A percentile compares a stretch with the other conserved stretches of the same genome.
Conservation (phyloP, 2,888 invertebrate species). For the Plagodis pulveraria region DNA sequence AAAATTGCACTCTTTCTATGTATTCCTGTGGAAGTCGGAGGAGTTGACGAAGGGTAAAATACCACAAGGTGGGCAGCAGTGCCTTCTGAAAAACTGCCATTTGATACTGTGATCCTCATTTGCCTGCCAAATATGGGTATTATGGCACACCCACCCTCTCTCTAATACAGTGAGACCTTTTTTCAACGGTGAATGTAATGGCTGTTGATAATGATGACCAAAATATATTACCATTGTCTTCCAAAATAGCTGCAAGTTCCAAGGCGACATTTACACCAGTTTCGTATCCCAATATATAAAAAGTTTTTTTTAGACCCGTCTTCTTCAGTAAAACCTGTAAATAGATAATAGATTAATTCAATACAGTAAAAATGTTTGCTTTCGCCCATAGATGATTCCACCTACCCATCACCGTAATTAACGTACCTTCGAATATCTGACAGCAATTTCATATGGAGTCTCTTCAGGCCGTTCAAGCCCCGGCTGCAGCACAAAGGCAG, state of each 20-base stretch:
- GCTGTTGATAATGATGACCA: too few relatives aligned
- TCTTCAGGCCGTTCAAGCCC: constrained; percentile 47
- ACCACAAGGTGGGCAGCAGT: too few relatives aligned
- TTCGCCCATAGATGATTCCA: background rate
- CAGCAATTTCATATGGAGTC: constrained; percentile 45
- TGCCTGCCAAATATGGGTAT: too few relatives aligned
- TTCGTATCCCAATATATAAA: constrained; percentile 62
- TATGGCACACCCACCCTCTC: too few relatives aligned
- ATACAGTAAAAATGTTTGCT: background rate
- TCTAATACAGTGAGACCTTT: too few relatives aligned
- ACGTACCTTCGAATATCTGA: constrained; percentile 41
- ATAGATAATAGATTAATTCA: background rate
- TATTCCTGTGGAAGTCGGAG: too few relatives aligned
- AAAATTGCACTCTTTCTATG: too few relatives aligned
- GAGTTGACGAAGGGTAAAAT: too few relatives aligned
- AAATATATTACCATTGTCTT: constrained; percentile 34
- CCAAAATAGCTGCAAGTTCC: constrained; percentile 60
- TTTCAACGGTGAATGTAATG: too few relatives aligned
- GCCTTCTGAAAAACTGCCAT: too few relatives aligned
- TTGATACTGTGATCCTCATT: too few relatives aligned
- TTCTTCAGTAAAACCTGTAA: constrained; percentile 36
- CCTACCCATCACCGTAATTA: background rate
- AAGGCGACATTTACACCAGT: constrained; percentile 57
- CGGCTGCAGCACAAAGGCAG: constrained; percentile 47
- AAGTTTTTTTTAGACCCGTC: constrained; percentile 41